phyloP scores from a whole-genome alignment of 2,888 invertebrate species.

The Chalcis sispes region DNA sequence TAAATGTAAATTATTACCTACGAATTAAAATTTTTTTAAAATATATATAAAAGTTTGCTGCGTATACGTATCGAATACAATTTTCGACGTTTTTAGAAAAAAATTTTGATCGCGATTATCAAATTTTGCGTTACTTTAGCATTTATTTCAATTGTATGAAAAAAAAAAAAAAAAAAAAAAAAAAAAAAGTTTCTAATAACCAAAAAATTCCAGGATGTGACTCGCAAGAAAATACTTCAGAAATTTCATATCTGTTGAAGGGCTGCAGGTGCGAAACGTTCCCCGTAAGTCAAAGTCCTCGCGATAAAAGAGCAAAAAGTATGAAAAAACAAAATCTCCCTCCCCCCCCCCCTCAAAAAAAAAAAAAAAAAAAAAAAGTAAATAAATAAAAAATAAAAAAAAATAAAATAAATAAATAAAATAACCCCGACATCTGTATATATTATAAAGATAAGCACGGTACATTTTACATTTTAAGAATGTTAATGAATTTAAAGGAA shows the following conservation, averaged over 20 bases:
- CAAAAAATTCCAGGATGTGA: not conserved
- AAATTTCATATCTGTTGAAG: constrained; percentile 6
- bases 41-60: too few species aligned
- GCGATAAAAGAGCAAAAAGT: not conserved
- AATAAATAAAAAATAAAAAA: not conserved
- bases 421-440: not conserved
- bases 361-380: not conserved
- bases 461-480: not conserved
- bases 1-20: too few species aligned
- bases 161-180: too few species aligned
- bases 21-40: too few species aligned
- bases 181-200: constrained; percentile 26
- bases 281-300: constrained; percentile 36
- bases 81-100: too few species aligned
- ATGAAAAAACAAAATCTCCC: too few species aligned
- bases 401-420: not conserved
- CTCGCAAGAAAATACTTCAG: not conserved
- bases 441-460: not conserved
- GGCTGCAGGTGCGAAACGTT: constrained; percentile 13
- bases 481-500: not conserved
- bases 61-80: too few species aligned
- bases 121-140: too few species aligned
- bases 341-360: not conserved
- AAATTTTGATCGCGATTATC: too few species aligned
- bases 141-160: too few species aligned